Evolutionary conservation across 2,113 vertebrate genomes (phyloP).

Genomic region (Dicrurus megarhynchus): DNA sequence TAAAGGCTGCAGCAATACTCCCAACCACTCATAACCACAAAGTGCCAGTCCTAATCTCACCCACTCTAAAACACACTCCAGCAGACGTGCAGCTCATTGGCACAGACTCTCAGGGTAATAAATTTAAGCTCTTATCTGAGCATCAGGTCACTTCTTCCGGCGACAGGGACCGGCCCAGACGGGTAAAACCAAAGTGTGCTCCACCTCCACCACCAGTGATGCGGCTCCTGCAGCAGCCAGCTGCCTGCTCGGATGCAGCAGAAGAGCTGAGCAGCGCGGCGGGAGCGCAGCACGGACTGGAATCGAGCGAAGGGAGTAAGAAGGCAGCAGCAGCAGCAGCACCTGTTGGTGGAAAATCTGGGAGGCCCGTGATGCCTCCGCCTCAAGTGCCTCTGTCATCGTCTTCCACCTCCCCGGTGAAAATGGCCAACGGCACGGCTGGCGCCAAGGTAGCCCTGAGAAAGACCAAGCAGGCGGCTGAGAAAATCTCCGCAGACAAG

Average conservation of each 20-base stretch:
- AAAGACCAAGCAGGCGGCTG: slow-evolving; percentile 85
- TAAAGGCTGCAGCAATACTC: slow-evolving; percentile 76
- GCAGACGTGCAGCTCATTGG: slow-evolving; percentile 92
- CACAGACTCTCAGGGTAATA: slow-evolving; percentile 98
- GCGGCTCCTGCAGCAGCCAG: slow-evolving; percentile 83
- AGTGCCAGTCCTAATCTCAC: slow-evolving; percentile 98
- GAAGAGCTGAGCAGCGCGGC: slow-evolving; percentile 46
- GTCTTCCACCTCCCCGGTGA: slow-evolving; percentile 80
- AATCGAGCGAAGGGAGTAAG: slow-evolving; percentile 79
- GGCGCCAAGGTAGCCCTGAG: slow-evolving; percentile 86
- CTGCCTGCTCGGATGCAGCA: slow-evolving; percentile 73
- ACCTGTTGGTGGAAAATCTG: slow-evolving; percentile 73
- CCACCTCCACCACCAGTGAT: slow-evolving; percentile 89
- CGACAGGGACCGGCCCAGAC: slow-evolving; percentile 90
- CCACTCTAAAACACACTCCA: slow-evolving; percentile 90
- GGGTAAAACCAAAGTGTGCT: slow-evolving; percentile 97
- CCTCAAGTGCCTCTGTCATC: slow-evolving; percentile 90
- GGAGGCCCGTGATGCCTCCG: slow-evolving; percentile 84
- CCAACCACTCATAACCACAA: slow-evolving; percentile 92
- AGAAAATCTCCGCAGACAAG: slow-evolving; percentile 86
- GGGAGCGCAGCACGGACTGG: slow-evolving; percentile 48
- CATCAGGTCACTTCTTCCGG: slow-evolving; percentile 80
- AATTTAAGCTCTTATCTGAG: slow-evolving; percentile 95
- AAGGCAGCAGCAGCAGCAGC: slow-evolving; percentile 72
- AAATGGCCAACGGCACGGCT: slow-evolving; percentile 88